phyloP scores from a whole-genome alignment of 1,140 invertebrate species.

The Bombyx mori region DNA sequence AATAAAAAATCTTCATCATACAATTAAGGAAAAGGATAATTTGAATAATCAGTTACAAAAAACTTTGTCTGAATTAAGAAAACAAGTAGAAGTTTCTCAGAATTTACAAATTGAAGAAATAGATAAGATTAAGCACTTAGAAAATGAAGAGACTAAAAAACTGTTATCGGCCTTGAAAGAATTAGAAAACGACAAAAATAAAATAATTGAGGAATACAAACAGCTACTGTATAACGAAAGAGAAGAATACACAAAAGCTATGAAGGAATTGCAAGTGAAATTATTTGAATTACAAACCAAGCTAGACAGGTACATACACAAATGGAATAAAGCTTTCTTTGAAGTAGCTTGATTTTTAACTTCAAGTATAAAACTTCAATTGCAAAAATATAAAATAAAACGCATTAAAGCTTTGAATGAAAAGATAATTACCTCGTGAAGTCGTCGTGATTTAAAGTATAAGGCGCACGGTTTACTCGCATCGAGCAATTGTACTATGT shows the following conservation, averaged over 20 bases:
- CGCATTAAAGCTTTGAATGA: too few species aligned
- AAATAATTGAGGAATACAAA: conserved; percentile 50
- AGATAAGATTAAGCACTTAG: conserved; percentile 21
- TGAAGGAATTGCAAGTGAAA: conserved; percentile 47
- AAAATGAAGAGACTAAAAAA: conserved; percentile 38
- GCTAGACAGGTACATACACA: conserved; percentile 42
- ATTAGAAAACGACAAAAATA: conserved; percentile 58
- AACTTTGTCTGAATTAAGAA: conserved; percentile 29
- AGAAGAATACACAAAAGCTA: conserved; percentile 43
- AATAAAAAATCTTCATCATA: conserved; percentile 31
- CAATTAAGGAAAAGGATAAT: conserved; percentile 34
- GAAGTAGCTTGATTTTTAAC: too few species aligned
- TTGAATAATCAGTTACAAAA: conserved; percentile 27
- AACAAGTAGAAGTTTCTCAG: conserved; percentile 32
- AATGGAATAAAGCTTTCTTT: not conserved
- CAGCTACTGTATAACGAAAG: conserved; percentile 53
- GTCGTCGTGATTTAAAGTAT: too few species aligned
- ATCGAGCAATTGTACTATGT: too few species aligned
- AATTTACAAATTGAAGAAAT: conserved; percentile 21
- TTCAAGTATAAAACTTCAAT: too few species aligned
- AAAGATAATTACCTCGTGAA: too few species aligned
- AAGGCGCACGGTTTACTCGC: too few species aligned
- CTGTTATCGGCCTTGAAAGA: conserved; percentile 43
- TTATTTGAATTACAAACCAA: conserved; percentile 41
- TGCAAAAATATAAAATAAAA: too few species aligned